A percentile compares a stretch with the other conserved stretches of the same genome.
These are phyloP conservation scores for Scomber scombrus DNA, from an alignment of 2,113 vertebrate genomes.

Conservation along the genomic window DNA sequence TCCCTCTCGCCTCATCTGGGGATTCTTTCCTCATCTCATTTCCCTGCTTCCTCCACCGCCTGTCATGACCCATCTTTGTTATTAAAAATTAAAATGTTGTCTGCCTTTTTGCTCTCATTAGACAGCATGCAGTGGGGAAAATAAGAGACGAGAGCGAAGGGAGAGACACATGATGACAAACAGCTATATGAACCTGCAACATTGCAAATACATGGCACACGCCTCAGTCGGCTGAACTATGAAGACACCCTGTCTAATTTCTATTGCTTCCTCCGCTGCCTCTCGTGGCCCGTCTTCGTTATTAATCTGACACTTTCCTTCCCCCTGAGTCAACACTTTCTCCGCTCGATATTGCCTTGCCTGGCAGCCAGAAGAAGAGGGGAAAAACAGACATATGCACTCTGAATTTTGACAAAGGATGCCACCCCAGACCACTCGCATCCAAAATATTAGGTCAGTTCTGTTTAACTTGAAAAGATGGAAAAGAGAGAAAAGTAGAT, in stretches of 20 bases:
- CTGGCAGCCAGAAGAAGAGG: slow-evolving; percentile 40
- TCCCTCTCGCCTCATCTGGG: slow-evolving; percentile 21
- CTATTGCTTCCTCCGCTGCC: slow-evolving; percentile 46
- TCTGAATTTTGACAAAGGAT: slow-evolving; percentile 66
- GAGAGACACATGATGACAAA: slow-evolving; percentile 26
- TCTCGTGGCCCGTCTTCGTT: slow-evolving; percentile 51
- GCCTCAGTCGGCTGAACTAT: slow-evolving; percentile 14
- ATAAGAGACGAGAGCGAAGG: not conserved
- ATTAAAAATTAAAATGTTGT: slow-evolving; percentile 64
- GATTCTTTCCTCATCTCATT: slow-evolving; percentile 39
- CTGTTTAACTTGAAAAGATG: slow-evolving; percentile 1
- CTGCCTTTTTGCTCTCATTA: slow-evolving; percentile 62
- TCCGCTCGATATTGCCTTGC: slow-evolving; percentile 68
- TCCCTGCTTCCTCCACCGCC: slow-evolving; percentile 39
- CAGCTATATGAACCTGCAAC: slow-evolving; percentile 10
- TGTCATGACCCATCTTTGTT: slow-evolving; percentile 52
- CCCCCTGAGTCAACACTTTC: slow-evolving; percentile 76
- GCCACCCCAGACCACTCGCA: slow-evolving; percentile 27
- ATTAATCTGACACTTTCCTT: slow-evolving; percentile 76
- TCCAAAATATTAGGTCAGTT: slow-evolving; percentile 44
- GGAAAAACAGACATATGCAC: slow-evolving; percentile 32
- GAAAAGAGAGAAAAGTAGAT: not conserved
- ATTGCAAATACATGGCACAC: slow-evolving; percentile 31
- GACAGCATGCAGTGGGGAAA: not conserved
- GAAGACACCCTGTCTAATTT: slow-evolving; percentile 51